Evolutionary conservation across 2,888 invertebrate genomes (phyloP), one percentile per base, ranked within the genome.

Genomic region (Chrysolina haemoptera): DNA sequence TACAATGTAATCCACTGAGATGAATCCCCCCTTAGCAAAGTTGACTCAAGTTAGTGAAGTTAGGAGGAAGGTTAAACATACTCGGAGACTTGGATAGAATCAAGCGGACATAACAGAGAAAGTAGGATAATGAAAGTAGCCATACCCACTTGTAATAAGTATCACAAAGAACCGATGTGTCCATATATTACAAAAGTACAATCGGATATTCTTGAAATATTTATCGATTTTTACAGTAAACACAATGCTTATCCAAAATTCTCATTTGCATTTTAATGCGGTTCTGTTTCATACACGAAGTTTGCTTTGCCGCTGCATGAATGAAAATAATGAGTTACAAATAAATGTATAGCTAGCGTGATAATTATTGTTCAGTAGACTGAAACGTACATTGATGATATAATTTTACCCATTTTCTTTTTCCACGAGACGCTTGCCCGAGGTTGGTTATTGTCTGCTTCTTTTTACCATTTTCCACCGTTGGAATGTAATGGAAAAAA

Each of bases 101-200:
- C 82, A 84, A 80, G 81, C 83, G 81, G 82, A 83, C 84, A 81
- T 81, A 78, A 78, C 80, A 81, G 83, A 84, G 84, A 84, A 84
- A 84, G 84, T 84, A 84, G 84, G 84, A 84, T 84, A 80, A 82
- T 82, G 84, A 84, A 84, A 84, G 84, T 84, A 82, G 84, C 82
- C 80, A 80, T 83, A 79, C 82, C 81, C 81, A 81, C 78, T 84
- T 82, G 82, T 82, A 83, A 82, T 82, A 84, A 84, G 83, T 84
- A 83, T 82, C 84, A 84, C 84, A 81, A 80, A 78, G 76, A 74
- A 72, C 76, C 78, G 82, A 82, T 81, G 78, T 80, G 79, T 73
- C 81, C 82, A 82, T 83, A 82, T 82, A 80, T 82, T 81, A 82
- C 80, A 77, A 76, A 78, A 62, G 76, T 68, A 68, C 62, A 68